Base-by-base conservation (phyloP, 1,140 invertebrate species). In the Plutomurus gul region DNA sequence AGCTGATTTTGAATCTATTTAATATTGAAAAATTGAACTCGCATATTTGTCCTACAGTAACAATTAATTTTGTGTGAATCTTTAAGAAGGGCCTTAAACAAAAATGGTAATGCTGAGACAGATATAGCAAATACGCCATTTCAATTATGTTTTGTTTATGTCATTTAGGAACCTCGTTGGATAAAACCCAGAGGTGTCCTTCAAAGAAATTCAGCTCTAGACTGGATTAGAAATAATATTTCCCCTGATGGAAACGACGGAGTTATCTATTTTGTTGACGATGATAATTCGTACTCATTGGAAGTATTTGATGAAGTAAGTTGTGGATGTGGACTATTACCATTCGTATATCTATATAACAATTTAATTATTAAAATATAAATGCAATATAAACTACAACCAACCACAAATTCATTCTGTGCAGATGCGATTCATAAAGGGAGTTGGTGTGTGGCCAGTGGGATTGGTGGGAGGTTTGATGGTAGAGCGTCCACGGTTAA, bases 231-330 rank as follows among this genome's bases (percentile, higher is more conserved):
- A 73, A 87, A 90, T 27, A 92, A 96, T 82, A 77, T 85, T 33
- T 81, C 79, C 86, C 78, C 86, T 0, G 87, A 88, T 20, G 87
- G 89, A 74, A 36, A 47, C 36, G 89, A 89, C 85, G 95, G 95
- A 3, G 91, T 98, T 47, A 91, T 99, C 0, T 99, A 95, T 88
- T 99, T 99, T 88, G 97, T 96, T 87, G 98, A 99, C 87, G 98
- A 99, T 87, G 98, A 99, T 86, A 99, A 99, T 86, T 94, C 95
- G 1, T 99, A 99, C 85, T 92, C 92, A 81, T 85, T 97, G 20
- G 91, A 94, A 86, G 86, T 99, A 43, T 98, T 99, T 88, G 90
- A 94, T 82, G 95, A 98, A 89, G 94, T 95, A 86, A 56, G 60
- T 43, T 30, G 8, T 72, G 40, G 33, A 51, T 18, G 0, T 78